phyloP scores from a whole-genome alignment of 1,140 invertebrate species.

The Mactra quadrangularis region DNA sequence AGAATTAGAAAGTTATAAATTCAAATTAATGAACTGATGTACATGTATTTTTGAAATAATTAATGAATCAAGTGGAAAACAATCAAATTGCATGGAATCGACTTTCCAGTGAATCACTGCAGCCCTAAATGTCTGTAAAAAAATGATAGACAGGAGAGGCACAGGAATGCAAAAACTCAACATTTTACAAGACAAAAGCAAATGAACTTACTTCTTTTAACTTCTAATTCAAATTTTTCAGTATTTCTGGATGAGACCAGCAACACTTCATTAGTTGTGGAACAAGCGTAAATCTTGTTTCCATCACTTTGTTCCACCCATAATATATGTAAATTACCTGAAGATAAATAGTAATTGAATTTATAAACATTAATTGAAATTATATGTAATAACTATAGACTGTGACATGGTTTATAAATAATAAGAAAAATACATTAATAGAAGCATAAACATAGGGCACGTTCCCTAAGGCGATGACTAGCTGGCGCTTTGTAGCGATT shows the following conservation, averaged over 20 bases:
- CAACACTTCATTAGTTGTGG: slow-evolving; percentile 10
- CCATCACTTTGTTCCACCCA: slow-evolving; percentile 19
- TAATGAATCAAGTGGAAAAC: not conserved
- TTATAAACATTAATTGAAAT: not conserved
- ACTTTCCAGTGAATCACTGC: no score
- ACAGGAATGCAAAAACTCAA: not conserved
- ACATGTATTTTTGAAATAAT: no score
- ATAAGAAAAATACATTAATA: not conserved
- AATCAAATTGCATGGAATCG: no score
- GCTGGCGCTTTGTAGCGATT: no score
- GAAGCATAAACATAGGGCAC: no score
- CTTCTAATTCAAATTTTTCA: slow-evolving; percentile 6
- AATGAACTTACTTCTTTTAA: not conserved
- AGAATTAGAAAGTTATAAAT: no score
- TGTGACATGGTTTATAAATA: not conserved
- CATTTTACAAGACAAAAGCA: not conserved
- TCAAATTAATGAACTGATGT: no score
- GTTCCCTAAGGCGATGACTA: not conserved
- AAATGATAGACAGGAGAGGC: not conserved
- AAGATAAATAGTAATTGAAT: not conserved
- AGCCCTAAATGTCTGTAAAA: not conserved
- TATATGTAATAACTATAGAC: not conserved
- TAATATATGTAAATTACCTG: slow-evolving; percentile 26
- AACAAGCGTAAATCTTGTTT: slow-evolving; percentile 8
- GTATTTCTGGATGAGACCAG: slow-evolving; percentile 12